Percentiles rank a stretch among this genome's conserved stretches.
These are phyloP conservation scores for Aphelenchoides avenae DNA, from an alignment of 1,140 invertebrate species.

Conservation along the genomic window DNA sequence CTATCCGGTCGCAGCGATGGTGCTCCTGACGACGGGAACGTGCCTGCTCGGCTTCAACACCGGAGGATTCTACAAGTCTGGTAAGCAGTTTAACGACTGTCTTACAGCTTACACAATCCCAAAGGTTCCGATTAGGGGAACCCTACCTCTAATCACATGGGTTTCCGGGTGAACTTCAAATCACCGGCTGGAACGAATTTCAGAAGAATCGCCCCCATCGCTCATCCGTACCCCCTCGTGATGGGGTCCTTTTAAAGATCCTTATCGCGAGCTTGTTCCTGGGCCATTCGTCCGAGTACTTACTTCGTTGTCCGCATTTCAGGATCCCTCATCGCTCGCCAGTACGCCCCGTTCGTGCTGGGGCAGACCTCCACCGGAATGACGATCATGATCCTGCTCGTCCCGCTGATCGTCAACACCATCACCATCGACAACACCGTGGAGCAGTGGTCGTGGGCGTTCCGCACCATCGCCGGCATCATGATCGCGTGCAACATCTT, in stretches of 20 bases:
- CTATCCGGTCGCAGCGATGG: constrained; percentile 11
- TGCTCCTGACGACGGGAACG: constrained; percentile 15
- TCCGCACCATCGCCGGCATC: constrained; percentile 22
- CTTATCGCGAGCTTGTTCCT: background rate
- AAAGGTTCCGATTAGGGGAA: background rate
- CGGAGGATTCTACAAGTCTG: constrained; percentile 36
- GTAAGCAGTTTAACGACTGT: constrained; percentile 3
- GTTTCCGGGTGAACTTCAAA: no score
- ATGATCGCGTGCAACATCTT: constrained; percentile 33
- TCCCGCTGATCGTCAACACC: constrained; percentile 31
- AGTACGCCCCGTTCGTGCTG: constrained; percentile 31
- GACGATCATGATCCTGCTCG: constrained; percentile 29
- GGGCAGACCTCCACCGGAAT: constrained; percentile 33
- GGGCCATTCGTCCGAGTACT: background rate
- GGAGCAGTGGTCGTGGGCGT: constrained; percentile 34
- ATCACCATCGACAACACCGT: constrained; percentile 28
- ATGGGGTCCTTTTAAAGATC: background rate
- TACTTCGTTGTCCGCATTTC: constrained; percentile 1
- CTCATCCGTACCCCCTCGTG: no score
- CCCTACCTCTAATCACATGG: no score
- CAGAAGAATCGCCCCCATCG: no score
- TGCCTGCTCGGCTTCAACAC: constrained; percentile 26
- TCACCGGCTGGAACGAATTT: no score
- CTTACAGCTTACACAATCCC: background rate
- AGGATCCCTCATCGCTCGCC: constrained; percentile 31